A percentile compares a stretch with the other conserved stretches of the same genome.
Evolutionary conservation across 2,797 vertebrate genomes (phyloP).

Genomic region (Masticophis lateralis): DNA sequence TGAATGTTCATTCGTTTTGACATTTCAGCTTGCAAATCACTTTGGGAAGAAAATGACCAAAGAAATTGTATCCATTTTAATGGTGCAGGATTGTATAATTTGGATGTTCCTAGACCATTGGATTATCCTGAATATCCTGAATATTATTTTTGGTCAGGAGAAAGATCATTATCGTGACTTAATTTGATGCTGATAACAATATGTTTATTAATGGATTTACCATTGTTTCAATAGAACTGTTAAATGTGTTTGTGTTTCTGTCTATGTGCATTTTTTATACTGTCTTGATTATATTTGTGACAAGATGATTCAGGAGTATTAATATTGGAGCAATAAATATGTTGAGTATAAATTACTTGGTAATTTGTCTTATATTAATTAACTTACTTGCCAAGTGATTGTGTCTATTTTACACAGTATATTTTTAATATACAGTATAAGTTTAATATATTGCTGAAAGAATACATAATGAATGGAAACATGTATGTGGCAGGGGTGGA

Average conservation of each 20-base stretch:
- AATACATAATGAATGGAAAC: background rate
- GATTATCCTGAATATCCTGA: background rate
- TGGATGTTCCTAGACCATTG: background rate
- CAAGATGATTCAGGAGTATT: background rate
- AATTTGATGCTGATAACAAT: background rate
- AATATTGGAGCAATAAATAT: background rate
- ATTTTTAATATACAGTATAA: background rate
- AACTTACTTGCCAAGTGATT: background rate
- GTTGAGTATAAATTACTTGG: background rate
- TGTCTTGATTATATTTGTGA: background rate
- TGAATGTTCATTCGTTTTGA: background rate
- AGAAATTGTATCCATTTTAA: background rate
- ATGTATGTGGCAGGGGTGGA: background rate
- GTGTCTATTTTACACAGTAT: background rate
- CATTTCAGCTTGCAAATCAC: background rate
- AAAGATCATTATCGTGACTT: background rate
- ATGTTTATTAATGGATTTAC: background rate
- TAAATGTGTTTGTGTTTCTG: background rate
- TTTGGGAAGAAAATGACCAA: background rate
- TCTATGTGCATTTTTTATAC: background rate
- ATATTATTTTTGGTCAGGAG: background rate
- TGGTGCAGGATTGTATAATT: background rate
- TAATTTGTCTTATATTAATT: background rate
- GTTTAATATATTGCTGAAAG: background rate
- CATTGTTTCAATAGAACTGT: background rate